Base-by-base conservation (phyloP, 1,140 invertebrate genomes). In the Elymnias hypermnestra region DNA sequence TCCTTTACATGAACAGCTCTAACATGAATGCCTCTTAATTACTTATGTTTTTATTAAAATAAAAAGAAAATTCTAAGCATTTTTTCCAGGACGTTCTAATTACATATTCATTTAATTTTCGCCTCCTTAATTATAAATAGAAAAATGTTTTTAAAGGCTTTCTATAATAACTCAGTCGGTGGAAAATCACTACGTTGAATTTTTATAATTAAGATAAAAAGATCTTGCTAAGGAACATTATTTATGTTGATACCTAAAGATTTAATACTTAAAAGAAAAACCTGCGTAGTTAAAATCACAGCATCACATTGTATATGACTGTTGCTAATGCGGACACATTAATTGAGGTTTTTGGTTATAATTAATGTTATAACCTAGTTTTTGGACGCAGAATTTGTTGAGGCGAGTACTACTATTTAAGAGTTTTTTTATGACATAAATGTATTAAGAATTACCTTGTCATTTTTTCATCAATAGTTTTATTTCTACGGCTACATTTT, bases 1-100 rank as follows among this genome's bases (percentile, higher is more conserved):
- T 71, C 61, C 59, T 67, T 59, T 50, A 57, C 52, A 37, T 49
- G 52, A 51, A 51, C 45, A 55, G 53, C 42, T 60, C 57, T 49
- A 65, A 69, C 72, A 72, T 73, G 72, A 73, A 73, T 73, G 57
- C 64, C 36, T 53, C 52, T 60, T 78, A 75, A 75, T 78, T 78
- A 61, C 65, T 68, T 65, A 68, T 64, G 63, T 64, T 66, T 75
- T 64, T 64, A 61, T 48, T 51, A 51, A 51, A 51, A 51, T 51
- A 51, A 43, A 51, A 51, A 44, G 35, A 21, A 18, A 44, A 33
- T 51, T 51, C 48, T 43, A 51, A 51, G 33, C 48, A 51, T 43
- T 51, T 21, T 21, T 51, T 39, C 48, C 25, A 51, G 48, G 48
- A 51, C 36, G 48, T 43, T 40, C 48, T 51, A 51, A 51, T 40